Evolutionary conservation across 1,140 invertebrate genomes (phyloP).

Genomic region (Scaptomyza graminum): DNA sequence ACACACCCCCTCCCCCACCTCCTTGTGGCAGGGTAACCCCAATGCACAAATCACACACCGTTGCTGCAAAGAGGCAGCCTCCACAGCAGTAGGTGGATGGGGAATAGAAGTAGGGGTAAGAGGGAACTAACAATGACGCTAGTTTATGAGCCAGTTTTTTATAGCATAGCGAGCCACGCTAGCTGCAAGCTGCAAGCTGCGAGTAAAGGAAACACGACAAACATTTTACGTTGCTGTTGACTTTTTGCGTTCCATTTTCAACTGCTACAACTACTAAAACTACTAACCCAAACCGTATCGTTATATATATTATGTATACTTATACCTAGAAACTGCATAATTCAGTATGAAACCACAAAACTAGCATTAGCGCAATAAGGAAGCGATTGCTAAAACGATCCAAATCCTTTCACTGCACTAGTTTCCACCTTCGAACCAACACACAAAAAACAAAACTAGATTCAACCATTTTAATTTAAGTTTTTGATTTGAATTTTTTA

Average conservation of each 20-base stretch:
- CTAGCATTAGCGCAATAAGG: slow-evolving; percentile 21
- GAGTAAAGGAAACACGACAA: slow-evolving; percentile 57
- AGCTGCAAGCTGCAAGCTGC: neutral
- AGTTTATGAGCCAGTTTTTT: slow-evolving; percentile 46
- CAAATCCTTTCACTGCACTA: slow-evolving; percentile 49
- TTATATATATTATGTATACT: slow-evolving; percentile 3
- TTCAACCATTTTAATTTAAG: neutral
- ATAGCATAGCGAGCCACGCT: neutral
- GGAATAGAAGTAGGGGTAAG: slow-evolving; percentile 10
- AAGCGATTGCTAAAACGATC: neutral
- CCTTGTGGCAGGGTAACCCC: neutral
- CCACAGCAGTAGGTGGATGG: neutral
- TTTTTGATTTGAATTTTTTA: slow-evolving; percentile 25
- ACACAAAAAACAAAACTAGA: slow-evolving; percentile 16
- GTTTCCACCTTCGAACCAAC: slow-evolving; percentile 38
- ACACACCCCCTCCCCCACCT: neutral
- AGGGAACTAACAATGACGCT: slow-evolving; percentile 51
- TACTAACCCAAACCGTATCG: slow-evolving; percentile 33
- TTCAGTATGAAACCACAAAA: slow-evolving; percentile 39
- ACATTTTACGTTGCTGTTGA: slow-evolving; percentile 54
- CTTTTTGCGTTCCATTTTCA: slow-evolving; percentile 28
- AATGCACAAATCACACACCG: slow-evolving; percentile 42
- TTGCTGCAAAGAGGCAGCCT: neutral
- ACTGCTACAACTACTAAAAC: neutral
- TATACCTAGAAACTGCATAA: slow-evolving; percentile 24